These are phyloP conservation scores for Sphaerodactylus townsendi DNA, from an alignment of 2,113 vertebrate species.

Conservation along the genomic window DNA sequence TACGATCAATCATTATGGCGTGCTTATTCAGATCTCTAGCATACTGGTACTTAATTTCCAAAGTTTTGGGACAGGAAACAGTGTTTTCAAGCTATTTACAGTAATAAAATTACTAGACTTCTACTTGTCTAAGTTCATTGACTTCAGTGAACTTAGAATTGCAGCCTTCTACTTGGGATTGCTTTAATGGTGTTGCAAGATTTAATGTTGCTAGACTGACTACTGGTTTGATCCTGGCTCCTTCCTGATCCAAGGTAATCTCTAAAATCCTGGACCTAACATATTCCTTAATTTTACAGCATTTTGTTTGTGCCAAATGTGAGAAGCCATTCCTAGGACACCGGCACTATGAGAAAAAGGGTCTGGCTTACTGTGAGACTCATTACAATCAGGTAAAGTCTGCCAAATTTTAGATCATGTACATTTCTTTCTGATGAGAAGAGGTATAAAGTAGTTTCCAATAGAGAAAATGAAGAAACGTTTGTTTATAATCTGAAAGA, in stretches of 20 bases:
- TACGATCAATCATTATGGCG: background rate
- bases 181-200: background rate
- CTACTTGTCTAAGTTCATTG: too few relatives aligned
- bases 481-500: background rate
- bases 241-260: too few relatives aligned
- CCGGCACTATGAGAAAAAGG: conserved; percentile 80
- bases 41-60: background rate
- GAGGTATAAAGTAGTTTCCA: too few relatives aligned
- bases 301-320: conserved; percentile 83
- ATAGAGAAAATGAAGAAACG: background rate
- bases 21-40: background rate
- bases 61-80: background rate
- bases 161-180: too few relatives aligned
- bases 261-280: background rate
- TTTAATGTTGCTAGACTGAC: background rate
- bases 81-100: background rate
- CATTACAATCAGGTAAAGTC: conserved; percentile 79
- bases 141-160: too few relatives aligned
- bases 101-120: background rate
- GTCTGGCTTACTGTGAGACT: conserved; percentile 82
- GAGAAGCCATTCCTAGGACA: conserved; percentile 82
- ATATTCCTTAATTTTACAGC: conserved; percentile 54
- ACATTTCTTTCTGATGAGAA: background rate
- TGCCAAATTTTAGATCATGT: background rate
- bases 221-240: background rate